These are phyloP conservation scores for Acrocyrtus sp. DNA, from an alignment of 2,888 invertebrate species.

Conservation along the genomic window DNA sequence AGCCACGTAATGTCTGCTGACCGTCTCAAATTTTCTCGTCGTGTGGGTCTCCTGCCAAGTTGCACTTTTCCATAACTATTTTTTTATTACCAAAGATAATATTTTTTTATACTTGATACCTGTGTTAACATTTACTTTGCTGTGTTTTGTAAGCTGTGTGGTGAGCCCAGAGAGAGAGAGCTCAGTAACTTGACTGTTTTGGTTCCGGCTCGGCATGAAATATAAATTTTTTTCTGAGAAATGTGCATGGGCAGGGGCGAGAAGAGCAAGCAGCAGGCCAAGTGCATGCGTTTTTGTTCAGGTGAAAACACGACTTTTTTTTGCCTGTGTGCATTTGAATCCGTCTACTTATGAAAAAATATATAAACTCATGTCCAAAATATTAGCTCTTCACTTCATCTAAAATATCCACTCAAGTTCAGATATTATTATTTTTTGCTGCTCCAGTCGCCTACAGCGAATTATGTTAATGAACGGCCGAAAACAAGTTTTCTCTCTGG, in stretches of 20 bases:
- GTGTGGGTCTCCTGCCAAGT: conserved; percentile 34
- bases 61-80: conserved; percentile 8
- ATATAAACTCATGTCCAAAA: neutral
- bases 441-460: conserved; percentile 42
- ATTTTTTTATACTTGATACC: conserved; percentile 10
- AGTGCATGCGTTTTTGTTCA: neutral
- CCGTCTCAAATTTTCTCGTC: too few relatives aligned
- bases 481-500: conserved; percentile 49
- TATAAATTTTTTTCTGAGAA: neutral
- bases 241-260: conserved; percentile 5
- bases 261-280: neutral
- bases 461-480: conserved; percentile 51
- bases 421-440: conserved; percentile 11
- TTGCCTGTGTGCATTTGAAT: neutral
- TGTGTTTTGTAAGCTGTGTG: neutral
- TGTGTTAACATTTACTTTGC: conserved; percentile 30
- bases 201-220: conserved; percentile 33
- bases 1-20: too few relatives aligned
- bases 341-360: neutral
- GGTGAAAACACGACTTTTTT: neutral
- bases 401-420: too few relatives aligned
- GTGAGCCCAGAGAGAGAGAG: neutral
- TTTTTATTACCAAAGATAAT: conserved; percentile 10
- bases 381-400: conserved; percentile 1
- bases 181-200: conserved; percentile 7